Evolutionary conservation across 2,888 invertebrate genomes (phyloP), one percentile per base, ranked within the genome.

Genomic region (Acronicta psi): DNA sequence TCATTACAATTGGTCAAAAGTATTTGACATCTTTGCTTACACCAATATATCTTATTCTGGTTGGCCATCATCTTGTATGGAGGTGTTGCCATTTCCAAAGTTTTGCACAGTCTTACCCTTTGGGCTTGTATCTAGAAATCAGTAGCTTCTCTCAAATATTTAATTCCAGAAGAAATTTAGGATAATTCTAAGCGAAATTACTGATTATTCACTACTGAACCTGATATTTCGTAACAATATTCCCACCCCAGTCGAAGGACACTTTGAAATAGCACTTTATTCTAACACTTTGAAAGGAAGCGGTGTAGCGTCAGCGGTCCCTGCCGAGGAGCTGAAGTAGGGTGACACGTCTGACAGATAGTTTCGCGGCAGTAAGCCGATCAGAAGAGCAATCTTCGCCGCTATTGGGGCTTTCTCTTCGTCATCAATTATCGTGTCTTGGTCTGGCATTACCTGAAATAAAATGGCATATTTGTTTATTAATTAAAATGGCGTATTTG

Each of bases 391-490:
- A 50, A 93, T 85, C 60, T 94, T 94, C 0, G 96, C 95, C 1
- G 96, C 95, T 51, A 96, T 93, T 2, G 95, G 92, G 0, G 94
- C 88, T 61, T 95, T 95, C 50, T 93, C 89, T 69, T 90, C 89
- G 10, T 89, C 90, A 59, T 91, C 90, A 31, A 94, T 85, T 63
- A 94, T 94, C 37, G 92, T 92, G 61, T 96, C 96, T 69, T 96
- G 96, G 86, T 98, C 97, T 9, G 97, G 98, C 96, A 97, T 97
- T 89, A 98, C 95, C 96, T 96, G 81, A 8, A 71, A 51, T 2
- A 2, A 29, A 29, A 29, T 29, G n/a, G n/a, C n/a, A n/a, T n/a
- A n/a, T n/a, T n/a, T n/a, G n/a, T n/a, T n/a, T n/a, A n/a, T n/a
- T n/a, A n/a, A n/a, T n/a, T n/a, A n/a, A n/a, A n/a, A n/a, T n/a